Evolutionary conservation across 2,888 invertebrate genomes (phyloP), one percentile per base, ranked within the genome.

Genomic region (Melangyna quadrimaculata): DNA sequence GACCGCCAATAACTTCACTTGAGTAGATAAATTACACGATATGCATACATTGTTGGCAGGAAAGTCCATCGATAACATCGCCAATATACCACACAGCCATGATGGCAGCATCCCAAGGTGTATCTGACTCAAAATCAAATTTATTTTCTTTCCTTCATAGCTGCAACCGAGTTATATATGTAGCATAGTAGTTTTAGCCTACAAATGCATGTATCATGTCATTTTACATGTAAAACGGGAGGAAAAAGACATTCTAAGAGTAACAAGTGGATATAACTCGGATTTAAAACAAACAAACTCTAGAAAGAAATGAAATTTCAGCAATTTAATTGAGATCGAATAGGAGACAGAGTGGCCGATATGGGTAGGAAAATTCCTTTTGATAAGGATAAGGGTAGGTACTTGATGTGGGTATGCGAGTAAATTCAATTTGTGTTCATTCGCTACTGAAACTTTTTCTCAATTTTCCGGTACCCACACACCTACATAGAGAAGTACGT

Each of bases 341-440:
- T 48, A 43, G 29, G n/a, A 63, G 24, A 29, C 51, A 6, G 19
- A 51, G 14, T 22, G 37, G 59, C 3, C 27, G 55, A 24, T 29
- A 40, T n/a, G 40, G 43, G 14, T 32, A 51, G 12, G 43, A 43
- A 79, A 32, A 73, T 61, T 51, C 43, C 3, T 7, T 22, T 69
- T 74, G 69, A 74, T 74, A 72, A 69, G 48, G 55, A 63, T 69
- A n/a, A n/a, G n/a, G n/a, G n/a, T n/a, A n/a, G n/a, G n/a, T n/a
- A 40, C 74, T 74, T 53, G 57, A 24, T 27, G 45, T 27, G 55
- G 43, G 61, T 70, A 63, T 37, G 32, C 51, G 70, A 74, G 57
- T 70, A 83, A 83, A 83, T 74, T 78, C 78, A 78, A 78, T 78
- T 83, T 78, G 63, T 82, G 72, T 69, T 78, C 72, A 69, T 82